phyloP scores from a whole-genome alignment of 2,888 invertebrate species.

The Athalia cordata region DNA sequence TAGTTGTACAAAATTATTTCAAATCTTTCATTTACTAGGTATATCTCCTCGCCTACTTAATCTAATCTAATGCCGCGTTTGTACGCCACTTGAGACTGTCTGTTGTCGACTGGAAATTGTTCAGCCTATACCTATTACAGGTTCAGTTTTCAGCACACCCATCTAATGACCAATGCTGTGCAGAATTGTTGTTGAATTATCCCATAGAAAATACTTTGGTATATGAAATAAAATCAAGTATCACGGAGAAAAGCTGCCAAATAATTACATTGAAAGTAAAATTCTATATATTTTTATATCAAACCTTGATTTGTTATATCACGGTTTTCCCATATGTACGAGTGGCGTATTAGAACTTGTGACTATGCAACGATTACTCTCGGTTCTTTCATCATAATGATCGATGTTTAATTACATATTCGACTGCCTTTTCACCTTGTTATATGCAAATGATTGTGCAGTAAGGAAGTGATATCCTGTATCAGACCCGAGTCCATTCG shows the following conservation, averaged over 20 bases:
- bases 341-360: background rate
- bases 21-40: constrained; percentile 9
- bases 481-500: constrained; percentile 9
- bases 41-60: constrained; percentile 22
- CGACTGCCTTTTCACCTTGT: constrained; percentile 23
- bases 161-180: constrained; percentile 5
- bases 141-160: background rate
- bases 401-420: constrained; percentile 8
- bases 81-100: constrained; percentile 10
- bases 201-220: constrained; percentile 4
- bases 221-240: constrained; percentile 9
- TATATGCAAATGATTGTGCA: constrained; percentile 13
- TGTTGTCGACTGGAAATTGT: background rate
- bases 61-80: constrained; percentile 2
- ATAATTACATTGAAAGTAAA: constrained; percentile 30
- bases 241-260: constrained; percentile 1
- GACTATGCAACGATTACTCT: background rate
- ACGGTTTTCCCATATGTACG: constrained; percentile 1
- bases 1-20: constrained; percentile 9
- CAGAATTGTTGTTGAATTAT: constrained; percentile 11
- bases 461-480: constrained; percentile 4
- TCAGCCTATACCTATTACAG: background rate
- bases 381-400: constrained; percentile 4
- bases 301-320: constrained; percentile 15
- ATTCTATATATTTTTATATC: constrained; percentile 38